These are phyloP conservation scores for Drosophila sucinea DNA, from an alignment of 1,140 invertebrate species.

Conservation along the genomic window DNA sequence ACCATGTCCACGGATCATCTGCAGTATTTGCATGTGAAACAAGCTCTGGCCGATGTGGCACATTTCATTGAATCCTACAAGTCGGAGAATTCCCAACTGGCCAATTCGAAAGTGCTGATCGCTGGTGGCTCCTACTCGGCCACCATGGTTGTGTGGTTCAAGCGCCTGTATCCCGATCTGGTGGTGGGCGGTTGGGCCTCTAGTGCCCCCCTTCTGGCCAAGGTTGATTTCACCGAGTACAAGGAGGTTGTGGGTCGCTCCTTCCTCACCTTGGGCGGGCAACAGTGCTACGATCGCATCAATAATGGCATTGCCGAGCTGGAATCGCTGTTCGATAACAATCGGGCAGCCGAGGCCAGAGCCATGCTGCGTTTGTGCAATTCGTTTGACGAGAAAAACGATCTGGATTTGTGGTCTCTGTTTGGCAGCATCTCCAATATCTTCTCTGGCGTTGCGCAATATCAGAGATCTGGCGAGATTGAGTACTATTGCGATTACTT, in stretches of 20 bases:
- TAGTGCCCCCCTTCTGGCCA: constrained; percentile 87
- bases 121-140: constrained; percentile 92
- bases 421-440: constrained; percentile 74
- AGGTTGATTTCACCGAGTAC: constrained; percentile 69
- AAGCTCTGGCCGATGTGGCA: constrained; percentile 89
- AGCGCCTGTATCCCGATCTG: constrained; percentile 90
- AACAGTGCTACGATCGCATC: constrained; percentile 83
- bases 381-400: constrained; percentile 69
- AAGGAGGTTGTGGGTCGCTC: constrained; percentile 59
- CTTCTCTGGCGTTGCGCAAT: constrained; percentile 69
- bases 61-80: constrained; percentile 86
- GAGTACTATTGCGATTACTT: constrained; percentile 56
- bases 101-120: constrained; percentile 84
- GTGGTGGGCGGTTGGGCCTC: constrained; percentile 89
- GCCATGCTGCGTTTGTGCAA: constrained; percentile 80
- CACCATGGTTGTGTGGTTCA: constrained; percentile 90
- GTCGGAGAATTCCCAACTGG: constrained; percentile 76
- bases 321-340: constrained; percentile 76
- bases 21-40: constrained; percentile 87
- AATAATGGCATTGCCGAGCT: constrained; percentile 84
- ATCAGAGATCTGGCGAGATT: constrained; percentile 62
- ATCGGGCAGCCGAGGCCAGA: constrained; percentile 64
- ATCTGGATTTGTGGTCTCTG: constrained; percentile 74
- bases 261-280: constrained; percentile 63
- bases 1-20: constrained; percentile 85